phyloP scores from a whole-genome alignment of 2,113 vertebrate genomes.

The Manacus vitellinus region DNA sequence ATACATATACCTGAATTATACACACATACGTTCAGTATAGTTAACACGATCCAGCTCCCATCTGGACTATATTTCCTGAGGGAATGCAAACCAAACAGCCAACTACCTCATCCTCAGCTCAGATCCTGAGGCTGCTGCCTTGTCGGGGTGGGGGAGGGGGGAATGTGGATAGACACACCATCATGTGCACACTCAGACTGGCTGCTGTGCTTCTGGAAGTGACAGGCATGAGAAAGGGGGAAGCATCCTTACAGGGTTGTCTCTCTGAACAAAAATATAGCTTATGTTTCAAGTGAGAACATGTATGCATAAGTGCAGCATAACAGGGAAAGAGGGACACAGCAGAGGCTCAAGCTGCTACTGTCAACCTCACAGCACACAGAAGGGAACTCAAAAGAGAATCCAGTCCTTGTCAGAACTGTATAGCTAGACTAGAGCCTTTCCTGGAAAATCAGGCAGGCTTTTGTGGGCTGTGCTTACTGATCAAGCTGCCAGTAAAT shows the following conservation, averaged over 20 bases:
- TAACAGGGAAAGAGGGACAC: not conserved
- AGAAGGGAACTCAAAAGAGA: not conserved
- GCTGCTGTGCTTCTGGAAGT: not conserved
- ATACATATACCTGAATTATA: not conserved
- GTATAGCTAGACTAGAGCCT: not conserved
- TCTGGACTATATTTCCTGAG: conserved; percentile 47
- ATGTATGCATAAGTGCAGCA: rapidly evolving
- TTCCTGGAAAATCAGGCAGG: not conserved
- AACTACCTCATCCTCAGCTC: not conserved
- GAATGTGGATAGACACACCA: not conserved
- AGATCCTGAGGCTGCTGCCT: not conserved
- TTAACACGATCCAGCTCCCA: conserved; percentile 21
- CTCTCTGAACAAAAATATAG: not conserved
- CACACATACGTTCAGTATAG: not conserved
- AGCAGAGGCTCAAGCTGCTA: not conserved
- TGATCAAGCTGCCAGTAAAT: not conserved
- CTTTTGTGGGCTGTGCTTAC: not conserved
- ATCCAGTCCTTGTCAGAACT: not conserved
- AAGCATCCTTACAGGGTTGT: not conserved
- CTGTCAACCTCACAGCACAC: not conserved
- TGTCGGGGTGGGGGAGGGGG: not conserved
- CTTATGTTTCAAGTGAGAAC: not conserved
- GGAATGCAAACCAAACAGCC: conserved; percentile 9
- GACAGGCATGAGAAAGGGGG: not conserved
- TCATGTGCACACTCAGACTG: not conserved